phyloP scores from a whole-genome alignment of 2,797 vertebrate species.

The Catharus ustulatus region DNA sequence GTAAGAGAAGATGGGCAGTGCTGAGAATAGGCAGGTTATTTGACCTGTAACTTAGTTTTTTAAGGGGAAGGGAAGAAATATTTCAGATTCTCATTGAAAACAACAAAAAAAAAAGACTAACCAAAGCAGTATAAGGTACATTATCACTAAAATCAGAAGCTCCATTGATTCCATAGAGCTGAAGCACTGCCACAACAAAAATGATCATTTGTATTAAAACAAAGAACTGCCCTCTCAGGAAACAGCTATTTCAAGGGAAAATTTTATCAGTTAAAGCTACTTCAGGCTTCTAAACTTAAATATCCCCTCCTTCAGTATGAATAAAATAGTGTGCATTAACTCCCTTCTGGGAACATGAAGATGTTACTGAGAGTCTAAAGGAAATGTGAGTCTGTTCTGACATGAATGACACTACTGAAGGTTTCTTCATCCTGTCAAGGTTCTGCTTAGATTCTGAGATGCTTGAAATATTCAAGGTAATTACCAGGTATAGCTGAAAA shows the following conservation, averaged over 20 bases:
- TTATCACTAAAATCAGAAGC: background rate
- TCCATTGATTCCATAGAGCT: background rate
- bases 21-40: background rate
- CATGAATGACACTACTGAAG: background rate
- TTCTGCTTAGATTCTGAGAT: background rate
- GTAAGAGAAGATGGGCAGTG: background rate
- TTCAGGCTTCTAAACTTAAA: background rate
- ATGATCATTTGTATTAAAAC: background rate
- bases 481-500: background rate
- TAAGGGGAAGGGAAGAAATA: background rate
- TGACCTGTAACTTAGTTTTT: background rate
- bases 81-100: background rate
- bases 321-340: background rate
- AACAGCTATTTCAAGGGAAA: background rate
- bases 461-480: background rate
- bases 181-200: background rate
- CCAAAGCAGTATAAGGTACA: background rate
- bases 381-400: background rate
- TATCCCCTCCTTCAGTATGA: background rate
- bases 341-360: background rate
- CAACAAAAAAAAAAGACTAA: background rate
- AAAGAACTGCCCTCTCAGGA: background rate
- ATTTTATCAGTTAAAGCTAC: background rate
- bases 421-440: background rate
- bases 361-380: background rate